Conservation (phyloP, 2,888 invertebrate species). For the Agapetus fuscipes region DNA sequence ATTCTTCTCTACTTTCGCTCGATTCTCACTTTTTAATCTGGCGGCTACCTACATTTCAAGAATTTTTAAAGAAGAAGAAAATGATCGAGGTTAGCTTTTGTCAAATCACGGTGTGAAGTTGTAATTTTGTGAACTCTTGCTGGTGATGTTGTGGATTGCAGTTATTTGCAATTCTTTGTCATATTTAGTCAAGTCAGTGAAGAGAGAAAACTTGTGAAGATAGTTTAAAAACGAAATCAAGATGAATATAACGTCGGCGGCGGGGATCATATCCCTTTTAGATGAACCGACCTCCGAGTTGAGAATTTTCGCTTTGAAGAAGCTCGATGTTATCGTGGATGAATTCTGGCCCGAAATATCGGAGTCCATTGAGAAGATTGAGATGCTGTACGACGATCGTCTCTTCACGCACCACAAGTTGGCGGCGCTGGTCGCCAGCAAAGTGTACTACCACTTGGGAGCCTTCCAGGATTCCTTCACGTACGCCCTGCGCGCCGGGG, state of each 20-base stretch:
- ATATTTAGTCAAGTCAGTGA: no score
- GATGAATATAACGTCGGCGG: constrained; percentile 44
- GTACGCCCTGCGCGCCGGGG: constrained; percentile 94
- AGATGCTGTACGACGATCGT: constrained; percentile 91
- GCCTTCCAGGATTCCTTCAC: constrained; percentile 94
- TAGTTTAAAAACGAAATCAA: not conserved
- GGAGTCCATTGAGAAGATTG: constrained; percentile 95
- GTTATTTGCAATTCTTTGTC: not conserved
- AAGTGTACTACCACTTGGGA: constrained; percentile 96
- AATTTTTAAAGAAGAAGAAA: no score
- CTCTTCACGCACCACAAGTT: constrained; percentile 79
- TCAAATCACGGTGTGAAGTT: constrained; percentile 13
- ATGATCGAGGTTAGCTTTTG: constrained; percentile 3
- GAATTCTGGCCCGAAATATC: constrained; percentile 99
- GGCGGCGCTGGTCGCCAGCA: constrained; percentile 95
- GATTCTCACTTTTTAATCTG: no score
- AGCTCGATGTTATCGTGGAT: constrained; percentile 88
- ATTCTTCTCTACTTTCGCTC: no score
- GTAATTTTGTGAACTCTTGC: constrained; percentile 2
- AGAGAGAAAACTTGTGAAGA: not conserved
- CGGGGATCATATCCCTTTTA: constrained; percentile 90
- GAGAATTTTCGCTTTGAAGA: constrained; percentile 87
- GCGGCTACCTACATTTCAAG: no score
- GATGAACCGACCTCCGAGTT: constrained; percentile 91
- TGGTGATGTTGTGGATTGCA: constrained; percentile 2